Conservation (phyloP, 2,113 vertebrate species). For the Mesocricetus auratus region DNA sequence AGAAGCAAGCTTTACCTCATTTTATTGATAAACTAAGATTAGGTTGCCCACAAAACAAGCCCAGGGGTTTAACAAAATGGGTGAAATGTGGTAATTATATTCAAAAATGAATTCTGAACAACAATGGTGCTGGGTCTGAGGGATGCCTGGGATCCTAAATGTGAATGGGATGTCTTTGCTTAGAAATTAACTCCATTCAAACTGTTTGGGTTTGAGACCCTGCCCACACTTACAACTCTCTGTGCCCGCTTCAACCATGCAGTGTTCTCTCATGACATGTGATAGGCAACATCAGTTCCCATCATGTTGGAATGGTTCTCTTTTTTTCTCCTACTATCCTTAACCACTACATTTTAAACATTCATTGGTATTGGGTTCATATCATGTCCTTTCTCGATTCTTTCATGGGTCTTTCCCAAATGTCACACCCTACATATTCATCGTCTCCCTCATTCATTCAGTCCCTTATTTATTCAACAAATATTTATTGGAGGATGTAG, state of each 20-base stretch:
- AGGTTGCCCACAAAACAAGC: conserved; percentile 2
- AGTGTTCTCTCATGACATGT: neutral
- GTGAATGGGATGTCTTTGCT: neutral
- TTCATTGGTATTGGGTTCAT: neutral
- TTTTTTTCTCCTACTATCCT: neutral
- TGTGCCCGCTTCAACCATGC: neutral
- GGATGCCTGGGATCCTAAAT: neutral
- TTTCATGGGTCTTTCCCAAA: neutral
- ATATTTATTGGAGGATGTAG: neutral
- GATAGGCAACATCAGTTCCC: neutral
- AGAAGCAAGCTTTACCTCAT: neutral
- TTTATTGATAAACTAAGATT: neutral
- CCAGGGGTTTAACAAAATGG: neutral
- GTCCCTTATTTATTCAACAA: neutral
- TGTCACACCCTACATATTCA: neutral
- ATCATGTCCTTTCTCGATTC: neutral
- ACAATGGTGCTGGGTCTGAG: neutral
- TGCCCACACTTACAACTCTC: neutral
- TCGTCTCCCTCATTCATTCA: neutral
- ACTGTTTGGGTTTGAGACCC: neutral
- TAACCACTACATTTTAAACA: neutral
- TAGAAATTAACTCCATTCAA: neutral
- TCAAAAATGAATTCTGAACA: neutral
- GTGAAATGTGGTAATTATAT: neutral
- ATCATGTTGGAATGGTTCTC: neutral